A percentile compares a stretch with the other conserved stretches of the same genome.
Conservation (phyloP, 2,113 vertebrate genomes). For the Chaetodon auriga region DNA sequence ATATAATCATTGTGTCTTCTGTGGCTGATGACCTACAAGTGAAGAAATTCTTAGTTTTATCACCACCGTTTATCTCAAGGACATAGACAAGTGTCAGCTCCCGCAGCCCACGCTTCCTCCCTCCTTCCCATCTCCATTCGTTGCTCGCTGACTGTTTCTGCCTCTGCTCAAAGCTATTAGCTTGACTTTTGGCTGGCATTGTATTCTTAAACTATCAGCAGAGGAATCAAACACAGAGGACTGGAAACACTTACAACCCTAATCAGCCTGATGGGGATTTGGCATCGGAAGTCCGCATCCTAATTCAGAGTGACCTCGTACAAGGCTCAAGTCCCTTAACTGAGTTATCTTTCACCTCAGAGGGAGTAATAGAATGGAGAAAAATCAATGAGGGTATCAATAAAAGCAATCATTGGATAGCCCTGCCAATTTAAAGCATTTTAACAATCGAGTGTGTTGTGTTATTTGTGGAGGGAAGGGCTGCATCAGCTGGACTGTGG, state of each 20-base stretch:
- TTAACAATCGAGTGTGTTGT: conserved; percentile 56
- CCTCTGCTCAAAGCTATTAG: conserved; percentile 39
- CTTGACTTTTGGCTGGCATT: conserved; percentile 58
- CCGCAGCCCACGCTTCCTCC: not conserved
- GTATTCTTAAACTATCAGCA: conserved; percentile 55
- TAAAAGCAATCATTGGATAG: conserved; percentile 69
- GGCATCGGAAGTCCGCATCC: conserved; percentile 56
- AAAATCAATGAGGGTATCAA: conserved; percentile 74
- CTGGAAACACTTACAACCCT: conserved; percentile 55
- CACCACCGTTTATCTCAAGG: conserved; percentile 60
- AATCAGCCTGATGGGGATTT: conserved; percentile 77
- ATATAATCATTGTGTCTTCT: conserved; percentile 32
- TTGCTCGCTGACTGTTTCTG: conserved; percentile 34
- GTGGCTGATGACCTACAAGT: conserved; percentile 10
- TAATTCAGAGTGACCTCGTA: conserved; percentile 76
- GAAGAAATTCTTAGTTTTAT: conserved; percentile 42
- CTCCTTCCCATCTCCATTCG: conserved; percentile 43
- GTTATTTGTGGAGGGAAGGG: conserved; percentile 36
- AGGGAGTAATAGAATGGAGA: conserved; percentile 73
- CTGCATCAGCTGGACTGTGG: conserved; percentile 50
- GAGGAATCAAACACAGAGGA: conserved; percentile 54
- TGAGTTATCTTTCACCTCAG: conserved; percentile 74
- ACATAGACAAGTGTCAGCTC: conserved; percentile 34
- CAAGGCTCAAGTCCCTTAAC: conserved; percentile 64
- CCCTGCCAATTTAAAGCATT: conserved; percentile 63